Percentiles rank a stretch among this genome's conserved stretches.
These are phyloP conservation scores for Lucilia sericata DNA, from an alignment of 1,140 invertebrate species.

Conservation along the genomic window DNA sequence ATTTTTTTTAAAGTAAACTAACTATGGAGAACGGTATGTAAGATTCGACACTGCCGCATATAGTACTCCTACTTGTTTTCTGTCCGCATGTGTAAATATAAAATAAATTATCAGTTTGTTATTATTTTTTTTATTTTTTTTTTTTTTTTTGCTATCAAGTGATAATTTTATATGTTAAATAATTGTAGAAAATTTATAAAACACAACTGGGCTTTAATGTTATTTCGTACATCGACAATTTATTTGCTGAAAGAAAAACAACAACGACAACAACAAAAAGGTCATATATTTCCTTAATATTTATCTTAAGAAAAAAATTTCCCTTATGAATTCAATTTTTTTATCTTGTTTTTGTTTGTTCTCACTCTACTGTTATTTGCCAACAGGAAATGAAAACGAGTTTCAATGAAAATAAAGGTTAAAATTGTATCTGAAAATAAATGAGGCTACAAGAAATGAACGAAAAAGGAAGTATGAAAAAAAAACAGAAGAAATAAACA, in stretches of 20 bases:
- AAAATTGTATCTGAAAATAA: background rate
- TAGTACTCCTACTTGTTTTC: too few species aligned
- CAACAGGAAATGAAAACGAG: background rate
- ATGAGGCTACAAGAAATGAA: conserved; percentile 12
- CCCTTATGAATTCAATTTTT: too few species aligned
- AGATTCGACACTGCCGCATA: too few species aligned
- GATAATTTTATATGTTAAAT: conserved; percentile 29
- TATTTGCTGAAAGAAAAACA: too few species aligned
- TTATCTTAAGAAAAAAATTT: too few species aligned
- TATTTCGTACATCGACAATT: background rate
- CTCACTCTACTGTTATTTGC: background rate
- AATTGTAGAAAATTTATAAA: conserved; percentile 7
- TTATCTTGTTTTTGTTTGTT: too few species aligned
- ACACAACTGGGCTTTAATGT: background rate
- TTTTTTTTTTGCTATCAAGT: background rate
- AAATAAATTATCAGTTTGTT: conserved; percentile 15
- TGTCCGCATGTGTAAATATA: background rate
- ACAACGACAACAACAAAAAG: too few species aligned
- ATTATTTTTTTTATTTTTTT: too few species aligned
- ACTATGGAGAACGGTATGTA: too few species aligned
- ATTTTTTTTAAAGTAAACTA: too few species aligned
- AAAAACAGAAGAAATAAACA: conserved; percentile 42
- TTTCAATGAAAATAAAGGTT: background rate
- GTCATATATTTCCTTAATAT: too few species aligned
- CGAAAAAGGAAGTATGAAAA: too few species aligned